A percentile compares a stretch with the other conserved stretches of the same genome.
phyloP scores from a whole-genome alignment of 2,113 vertebrate species.

The Cariama cristata region DNA sequence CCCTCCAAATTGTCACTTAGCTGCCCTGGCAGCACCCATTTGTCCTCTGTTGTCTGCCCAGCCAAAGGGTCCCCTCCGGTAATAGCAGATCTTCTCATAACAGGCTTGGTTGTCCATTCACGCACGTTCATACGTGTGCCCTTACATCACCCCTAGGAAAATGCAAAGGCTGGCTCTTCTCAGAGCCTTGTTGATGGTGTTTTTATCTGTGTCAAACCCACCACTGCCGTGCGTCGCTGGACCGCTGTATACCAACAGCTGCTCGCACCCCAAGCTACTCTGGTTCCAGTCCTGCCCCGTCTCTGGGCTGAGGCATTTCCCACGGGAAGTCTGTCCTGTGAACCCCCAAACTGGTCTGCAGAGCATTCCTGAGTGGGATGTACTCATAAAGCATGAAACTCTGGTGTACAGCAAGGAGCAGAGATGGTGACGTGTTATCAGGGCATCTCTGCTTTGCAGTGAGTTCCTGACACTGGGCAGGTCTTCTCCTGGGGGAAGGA shows the following conservation, averaged over 20 bases:
- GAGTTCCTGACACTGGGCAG: background rate
- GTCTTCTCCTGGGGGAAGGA: background rate
- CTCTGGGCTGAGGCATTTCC: background rate
- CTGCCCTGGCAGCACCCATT: background rate
- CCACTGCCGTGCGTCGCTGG: background rate
- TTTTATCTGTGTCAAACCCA: background rate
- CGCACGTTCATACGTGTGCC: background rate
- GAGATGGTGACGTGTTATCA: background rate
- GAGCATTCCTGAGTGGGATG: background rate
- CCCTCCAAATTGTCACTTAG: background rate
- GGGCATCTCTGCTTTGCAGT: background rate
- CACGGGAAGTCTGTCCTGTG: background rate
- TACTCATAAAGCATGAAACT: background rate
- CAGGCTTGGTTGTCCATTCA: background rate
- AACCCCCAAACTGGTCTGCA: background rate
- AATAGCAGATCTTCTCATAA: background rate
- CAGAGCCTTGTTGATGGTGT: background rate
- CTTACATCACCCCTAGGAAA: background rate
- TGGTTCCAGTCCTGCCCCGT: background rate
- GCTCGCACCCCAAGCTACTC: background rate
- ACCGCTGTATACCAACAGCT: background rate
- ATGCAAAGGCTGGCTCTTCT: background rate
- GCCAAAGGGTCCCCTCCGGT: background rate
- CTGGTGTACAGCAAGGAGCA: background rate
- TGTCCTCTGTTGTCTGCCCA: background rate